Evolutionary conservation across 2,797 vertebrate genomes (phyloP).

Genomic region (Myotis vivesi): DNA sequence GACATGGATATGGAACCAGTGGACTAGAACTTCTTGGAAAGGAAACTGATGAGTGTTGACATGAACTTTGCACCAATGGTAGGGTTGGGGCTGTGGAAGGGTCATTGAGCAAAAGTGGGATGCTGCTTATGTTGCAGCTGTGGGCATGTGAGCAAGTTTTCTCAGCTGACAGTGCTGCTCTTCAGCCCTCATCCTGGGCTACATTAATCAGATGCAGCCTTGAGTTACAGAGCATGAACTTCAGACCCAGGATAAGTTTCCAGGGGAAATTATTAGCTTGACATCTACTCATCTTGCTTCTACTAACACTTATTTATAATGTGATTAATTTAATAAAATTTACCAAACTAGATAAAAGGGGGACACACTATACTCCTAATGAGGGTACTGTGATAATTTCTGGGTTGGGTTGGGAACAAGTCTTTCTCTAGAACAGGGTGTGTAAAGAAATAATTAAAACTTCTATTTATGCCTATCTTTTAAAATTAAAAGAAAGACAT

Average conservation of each 20-base stretch:
- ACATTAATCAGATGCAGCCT: rapidly evolving
- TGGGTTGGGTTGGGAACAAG: background rate
- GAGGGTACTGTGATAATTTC: background rate
- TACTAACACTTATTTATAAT: background rate
- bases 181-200: background rate
- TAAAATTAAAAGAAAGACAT: background rate
- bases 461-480: background rate
- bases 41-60: background rate
- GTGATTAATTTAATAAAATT: background rate
- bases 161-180: background rate
- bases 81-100: background rate
- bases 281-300: background rate
- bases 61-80: rapidly evolving
- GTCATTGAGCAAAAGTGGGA: background rate
- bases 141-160: rapidly evolving
- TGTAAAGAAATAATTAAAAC: background rate
- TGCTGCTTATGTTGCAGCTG: background rate
- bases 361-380: background rate
- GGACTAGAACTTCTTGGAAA: background rate
- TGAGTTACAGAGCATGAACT: background rate
- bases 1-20: background rate
- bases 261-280: background rate
- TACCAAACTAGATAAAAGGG: background rate
- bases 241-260: background rate
- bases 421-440: background rate